phyloP scores from a whole-genome alignment of 2,113 vertebrate species.

The Dipodomys spectabilis region DNA sequence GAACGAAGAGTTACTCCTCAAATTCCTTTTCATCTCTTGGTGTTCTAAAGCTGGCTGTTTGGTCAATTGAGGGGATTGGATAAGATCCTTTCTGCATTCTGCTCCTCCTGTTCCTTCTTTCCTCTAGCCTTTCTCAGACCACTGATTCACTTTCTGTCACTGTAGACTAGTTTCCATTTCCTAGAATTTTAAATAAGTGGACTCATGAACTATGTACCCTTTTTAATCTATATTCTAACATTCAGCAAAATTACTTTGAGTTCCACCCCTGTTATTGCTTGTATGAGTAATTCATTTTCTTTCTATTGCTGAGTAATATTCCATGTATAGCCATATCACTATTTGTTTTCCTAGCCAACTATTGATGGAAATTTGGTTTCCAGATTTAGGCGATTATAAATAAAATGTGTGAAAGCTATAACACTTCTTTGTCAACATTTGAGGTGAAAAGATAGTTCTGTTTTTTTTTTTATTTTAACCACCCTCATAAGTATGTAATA shows the following conservation, averaged over 20 bases:
- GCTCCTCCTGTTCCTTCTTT: neutral
- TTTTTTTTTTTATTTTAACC: neutral
- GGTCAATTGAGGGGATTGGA: no score
- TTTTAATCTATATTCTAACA: neutral
- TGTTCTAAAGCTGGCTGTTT: no score
- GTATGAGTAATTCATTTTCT: neutral
- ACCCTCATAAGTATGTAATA: neutral
- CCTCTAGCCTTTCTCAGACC: neutral
- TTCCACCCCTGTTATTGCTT: neutral
- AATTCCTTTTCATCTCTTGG: no score
- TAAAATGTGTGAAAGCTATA: neutral
- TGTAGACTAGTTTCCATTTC: slow-evolving; percentile 20
- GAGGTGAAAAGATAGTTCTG: neutral
- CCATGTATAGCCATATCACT: neutral
- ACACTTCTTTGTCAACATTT: neutral
- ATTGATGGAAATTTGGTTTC: neutral
- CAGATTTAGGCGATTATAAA: neutral
- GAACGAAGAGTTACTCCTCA: no score
- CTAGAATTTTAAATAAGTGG: neutral
- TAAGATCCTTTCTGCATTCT: neutral
- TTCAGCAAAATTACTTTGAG: slow-evolving; percentile 46
- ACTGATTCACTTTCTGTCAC: neutral
- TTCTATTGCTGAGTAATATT: slow-evolving; percentile 37
- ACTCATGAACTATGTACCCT: neutral
- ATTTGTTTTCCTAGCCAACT: neutral